Conservation (phyloP, 2,113 vertebrate species). For the Myrmecobius fasciatus region DNA sequence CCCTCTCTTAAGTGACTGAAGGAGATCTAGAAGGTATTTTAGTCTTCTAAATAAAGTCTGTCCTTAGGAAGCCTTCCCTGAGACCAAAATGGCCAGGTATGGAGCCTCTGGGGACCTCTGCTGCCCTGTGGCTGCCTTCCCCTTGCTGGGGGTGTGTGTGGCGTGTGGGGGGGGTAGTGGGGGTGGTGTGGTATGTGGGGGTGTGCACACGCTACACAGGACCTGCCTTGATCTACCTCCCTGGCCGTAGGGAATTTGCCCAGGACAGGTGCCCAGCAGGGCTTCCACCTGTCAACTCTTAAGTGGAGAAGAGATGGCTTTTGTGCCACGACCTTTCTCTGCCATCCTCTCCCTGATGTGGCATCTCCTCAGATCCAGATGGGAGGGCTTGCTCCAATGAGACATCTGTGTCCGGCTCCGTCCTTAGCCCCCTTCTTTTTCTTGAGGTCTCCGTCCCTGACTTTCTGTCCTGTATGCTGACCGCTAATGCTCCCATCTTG, state of each 20-base stretch:
- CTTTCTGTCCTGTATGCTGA: neutral
- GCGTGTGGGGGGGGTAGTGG: no score
- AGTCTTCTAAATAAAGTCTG: neutral
- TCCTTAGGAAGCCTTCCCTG: neutral
- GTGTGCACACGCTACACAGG: no score
- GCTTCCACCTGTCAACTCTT: neutral
- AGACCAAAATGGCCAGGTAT: neutral
- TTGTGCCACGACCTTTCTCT: neutral
- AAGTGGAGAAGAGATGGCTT: neutral
- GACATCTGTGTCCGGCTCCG: neutral
- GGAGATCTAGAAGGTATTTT: neutral
- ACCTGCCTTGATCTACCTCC: neutral
- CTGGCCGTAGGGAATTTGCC: no score
- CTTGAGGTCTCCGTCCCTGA: constrained; percentile 31
- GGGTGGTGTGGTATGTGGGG: no score
- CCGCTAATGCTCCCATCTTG: neutral
- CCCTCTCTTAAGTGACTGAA: neutral
- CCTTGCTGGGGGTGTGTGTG: neutral
- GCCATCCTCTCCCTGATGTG: no score
- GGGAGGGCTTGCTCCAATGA: neutral
- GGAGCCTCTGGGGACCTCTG: neutral
- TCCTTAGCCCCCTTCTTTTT: constrained; percentile 10
- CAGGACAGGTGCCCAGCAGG: no score
- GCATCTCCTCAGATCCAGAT: neutral
- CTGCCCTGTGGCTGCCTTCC: neutral